These are phyloP conservation scores for Pagetopsis macropterus DNA, from an alignment of 2,797 vertebrate species.

Conservation along the genomic window DNA sequence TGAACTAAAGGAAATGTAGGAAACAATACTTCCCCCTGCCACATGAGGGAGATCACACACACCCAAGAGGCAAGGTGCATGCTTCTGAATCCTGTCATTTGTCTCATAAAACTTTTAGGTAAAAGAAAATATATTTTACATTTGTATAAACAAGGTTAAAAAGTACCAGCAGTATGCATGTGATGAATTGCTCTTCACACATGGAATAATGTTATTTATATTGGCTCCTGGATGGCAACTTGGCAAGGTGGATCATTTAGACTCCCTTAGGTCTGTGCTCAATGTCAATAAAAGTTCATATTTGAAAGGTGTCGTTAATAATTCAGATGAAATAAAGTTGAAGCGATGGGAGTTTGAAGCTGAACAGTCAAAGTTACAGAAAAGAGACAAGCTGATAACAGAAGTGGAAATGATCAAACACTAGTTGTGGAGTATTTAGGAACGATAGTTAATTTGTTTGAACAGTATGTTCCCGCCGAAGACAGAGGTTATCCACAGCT, in stretches of 20 bases:
- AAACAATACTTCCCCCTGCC: constrained; percentile 37
- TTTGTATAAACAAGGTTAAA: not conserved
- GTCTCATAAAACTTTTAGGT: too few relatives aligned
- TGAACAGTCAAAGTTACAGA: not conserved
- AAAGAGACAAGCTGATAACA: not conserved
- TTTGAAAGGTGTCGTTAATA: not conserved
- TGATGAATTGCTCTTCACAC: not conserved
- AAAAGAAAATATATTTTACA: too few relatives aligned
- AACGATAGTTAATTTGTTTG: not conserved
- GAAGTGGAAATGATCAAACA: too few relatives aligned
- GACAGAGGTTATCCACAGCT: constrained; percentile 46
- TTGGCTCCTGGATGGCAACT: not conserved
- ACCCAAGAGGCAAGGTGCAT: not conserved
- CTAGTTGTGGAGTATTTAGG: not conserved
- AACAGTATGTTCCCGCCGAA: constrained; percentile 13
- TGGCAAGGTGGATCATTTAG: not conserved
- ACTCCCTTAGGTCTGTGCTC: not conserved
- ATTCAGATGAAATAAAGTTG: not conserved
- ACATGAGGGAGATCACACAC: constrained; percentile 55
- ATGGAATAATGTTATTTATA: not conserved
- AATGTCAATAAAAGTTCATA: not conserved
- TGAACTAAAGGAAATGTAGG: constrained; percentile 30
- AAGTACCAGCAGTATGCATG: not conserved
- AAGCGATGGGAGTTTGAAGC: not conserved
- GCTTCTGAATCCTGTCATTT: not conserved